Evolutionary conservation across 2,113 vertebrate species (phyloP).

Genomic region (Dipodomys spectabilis): DNA sequence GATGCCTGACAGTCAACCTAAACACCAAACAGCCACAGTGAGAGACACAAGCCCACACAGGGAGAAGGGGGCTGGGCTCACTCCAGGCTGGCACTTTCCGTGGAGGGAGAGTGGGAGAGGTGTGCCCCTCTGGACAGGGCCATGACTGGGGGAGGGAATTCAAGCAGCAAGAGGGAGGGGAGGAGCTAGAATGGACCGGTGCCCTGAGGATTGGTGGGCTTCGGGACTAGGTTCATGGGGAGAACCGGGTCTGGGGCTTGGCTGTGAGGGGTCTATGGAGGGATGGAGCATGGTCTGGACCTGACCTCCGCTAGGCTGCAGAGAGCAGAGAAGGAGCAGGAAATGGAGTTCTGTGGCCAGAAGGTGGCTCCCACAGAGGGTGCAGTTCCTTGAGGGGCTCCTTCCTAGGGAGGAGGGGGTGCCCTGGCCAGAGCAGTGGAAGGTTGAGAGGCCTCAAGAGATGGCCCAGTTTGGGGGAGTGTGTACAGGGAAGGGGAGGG

Average conservation of each 20-base stretch:
- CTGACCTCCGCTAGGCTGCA: accelerated
- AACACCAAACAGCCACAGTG: accelerated
- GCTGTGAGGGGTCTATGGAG: not conserved
- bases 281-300: not conserved
- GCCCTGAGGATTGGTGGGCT: not conserved
- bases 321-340: not conserved
- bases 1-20: not conserved
- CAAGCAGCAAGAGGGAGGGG: not conserved
- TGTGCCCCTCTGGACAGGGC: too few species aligned
- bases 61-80: not conserved
- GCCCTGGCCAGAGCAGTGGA: too few species aligned
- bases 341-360: too few species aligned
- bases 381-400: not conserved
- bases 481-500: accelerated
- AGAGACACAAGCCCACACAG: accelerated
- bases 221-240: not conserved
- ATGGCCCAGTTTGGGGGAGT: not conserved
- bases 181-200: accelerated
- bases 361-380: not conserved
- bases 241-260: too few species aligned
- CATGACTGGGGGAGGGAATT: not conserved
- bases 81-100: too few species aligned
- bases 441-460: not conserved
- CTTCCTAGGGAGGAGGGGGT: not conserved
- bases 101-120: too few species aligned